A percentile compares a stretch with the other conserved stretches of the same genome.
Conservation (phyloP, 2,888 invertebrate species). For the Euclidia mi region DNA sequence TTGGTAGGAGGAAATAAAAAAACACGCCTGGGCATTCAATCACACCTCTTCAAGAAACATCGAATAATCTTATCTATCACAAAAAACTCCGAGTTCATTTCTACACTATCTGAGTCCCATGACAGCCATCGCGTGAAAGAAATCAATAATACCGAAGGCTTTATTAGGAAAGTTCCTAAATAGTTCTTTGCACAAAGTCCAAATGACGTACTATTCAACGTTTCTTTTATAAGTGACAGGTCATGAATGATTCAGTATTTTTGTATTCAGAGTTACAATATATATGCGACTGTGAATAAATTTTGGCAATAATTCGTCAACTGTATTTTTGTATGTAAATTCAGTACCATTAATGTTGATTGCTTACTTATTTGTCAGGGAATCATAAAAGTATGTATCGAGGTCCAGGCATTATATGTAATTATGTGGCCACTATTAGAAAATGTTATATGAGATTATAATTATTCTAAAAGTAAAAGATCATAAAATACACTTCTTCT, state of each 20-base stretch:
- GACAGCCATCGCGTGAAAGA: slow-evolving; percentile 38
- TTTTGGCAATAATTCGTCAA: neutral
- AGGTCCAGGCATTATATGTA: too few relatives aligned
- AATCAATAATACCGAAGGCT: slow-evolving; percentile 59
- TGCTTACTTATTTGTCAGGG: too few relatives aligned
- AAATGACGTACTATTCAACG: slow-evolving; percentile 20
- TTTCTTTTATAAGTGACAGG: slow-evolving; percentile 14
- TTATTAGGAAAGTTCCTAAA: slow-evolving; percentile 62
- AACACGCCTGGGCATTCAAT: too few relatives aligned
- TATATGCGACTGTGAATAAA: neutral
- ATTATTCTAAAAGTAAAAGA: too few relatives aligned
- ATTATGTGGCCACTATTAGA: too few relatives aligned
- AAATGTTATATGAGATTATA: too few relatives aligned
- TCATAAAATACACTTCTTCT: too few relatives aligned
- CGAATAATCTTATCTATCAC: neutral
- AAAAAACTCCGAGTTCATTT: slow-evolving; percentile 1
- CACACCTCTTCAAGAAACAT: neutral
- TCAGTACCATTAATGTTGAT: too few relatives aligned
- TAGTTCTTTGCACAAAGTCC: slow-evolving; percentile 33
- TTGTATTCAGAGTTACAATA: slow-evolving; percentile 1
- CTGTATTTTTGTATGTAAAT: slow-evolving; percentile 4
- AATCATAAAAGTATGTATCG: too few relatives aligned
- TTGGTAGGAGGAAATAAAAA: too few relatives aligned
- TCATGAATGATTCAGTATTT: slow-evolving; percentile 13
- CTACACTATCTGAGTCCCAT: neutral